These are phyloP conservation scores for Catonia carolina DNA, from an alignment of 2,888 invertebrate genomes.

Conservation along the genomic window DNA sequence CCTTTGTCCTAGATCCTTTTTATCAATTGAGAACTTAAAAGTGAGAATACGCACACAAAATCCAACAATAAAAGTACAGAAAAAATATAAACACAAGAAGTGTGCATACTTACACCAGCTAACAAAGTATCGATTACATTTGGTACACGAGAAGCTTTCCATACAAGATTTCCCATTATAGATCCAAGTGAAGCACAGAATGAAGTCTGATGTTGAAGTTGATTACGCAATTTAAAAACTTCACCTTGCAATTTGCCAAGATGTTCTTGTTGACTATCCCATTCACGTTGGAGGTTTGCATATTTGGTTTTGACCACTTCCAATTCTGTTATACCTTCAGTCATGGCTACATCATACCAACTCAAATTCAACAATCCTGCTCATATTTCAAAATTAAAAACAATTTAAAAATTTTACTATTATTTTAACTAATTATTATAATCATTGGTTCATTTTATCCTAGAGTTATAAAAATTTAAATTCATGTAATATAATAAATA, in stretches of 20 bases:
- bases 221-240: slow-evolving; percentile 33
- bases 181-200: slow-evolving; percentile 43
- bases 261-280: slow-evolving; percentile 36
- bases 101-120: slow-evolving; percentile 38
- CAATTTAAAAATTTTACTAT: too few species aligned
- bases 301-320: slow-evolving; percentile 26
- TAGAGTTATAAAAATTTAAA: too few species aligned
- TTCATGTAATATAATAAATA: too few species aligned
- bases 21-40: too few species aligned
- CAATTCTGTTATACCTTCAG: slow-evolving; percentile 15
- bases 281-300: slow-evolving; percentile 34
- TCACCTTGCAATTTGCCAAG: slow-evolving; percentile 34
- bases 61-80: neutral
- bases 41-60: too few species aligned
- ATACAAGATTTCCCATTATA: slow-evolving; percentile 41
- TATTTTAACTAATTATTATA: too few species aligned
- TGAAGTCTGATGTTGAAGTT: slow-evolving; percentile 39
- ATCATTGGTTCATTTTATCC: too few species aligned
- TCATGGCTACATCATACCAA: slow-evolving; percentile 19
- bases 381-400: neutral
- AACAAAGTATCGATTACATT: slow-evolving; percentile 40
- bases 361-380: neutral
- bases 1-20: too few species aligned
- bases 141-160: slow-evolving; percentile 41
- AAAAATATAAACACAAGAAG: neutral